phyloP scores from a whole-genome alignment of 2,888 invertebrate genomes.

The Acronicta alni region DNA sequence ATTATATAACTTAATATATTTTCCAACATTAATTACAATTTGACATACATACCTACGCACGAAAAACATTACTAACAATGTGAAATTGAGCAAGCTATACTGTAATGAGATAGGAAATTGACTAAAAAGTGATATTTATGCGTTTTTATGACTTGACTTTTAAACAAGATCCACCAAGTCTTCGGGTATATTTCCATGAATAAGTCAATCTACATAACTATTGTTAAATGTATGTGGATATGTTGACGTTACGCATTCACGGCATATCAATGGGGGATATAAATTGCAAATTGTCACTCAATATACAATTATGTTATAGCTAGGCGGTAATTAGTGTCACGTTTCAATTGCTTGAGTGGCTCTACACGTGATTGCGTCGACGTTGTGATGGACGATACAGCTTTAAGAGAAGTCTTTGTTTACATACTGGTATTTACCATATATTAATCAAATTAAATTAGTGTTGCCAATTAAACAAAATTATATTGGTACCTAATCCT shows the following conservation, averaged over 20 bases:
- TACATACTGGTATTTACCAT: too few relatives aligned
- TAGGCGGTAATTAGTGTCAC: conserved; percentile 51
- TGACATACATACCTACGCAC: too few relatives aligned
- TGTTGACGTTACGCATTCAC: conserved; percentile 12
- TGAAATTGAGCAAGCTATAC: too few relatives aligned
- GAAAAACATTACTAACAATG: too few relatives aligned
- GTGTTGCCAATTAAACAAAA: too few relatives aligned
- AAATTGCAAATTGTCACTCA: conserved; percentile 58
- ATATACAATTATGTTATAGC: conserved; percentile 48
- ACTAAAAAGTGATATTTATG: too few relatives aligned
- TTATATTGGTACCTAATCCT: too few relatives aligned
- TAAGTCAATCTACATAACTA: not conserved
- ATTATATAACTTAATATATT: too few relatives aligned
- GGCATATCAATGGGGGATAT: conserved; percentile 49
- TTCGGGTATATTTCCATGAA: conserved; percentile 29
- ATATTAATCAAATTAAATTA: too few relatives aligned
- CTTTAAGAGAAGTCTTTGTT: not conserved
- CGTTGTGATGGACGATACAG: not conserved
- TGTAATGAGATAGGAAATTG: too few relatives aligned
- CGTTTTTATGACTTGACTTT: not conserved
- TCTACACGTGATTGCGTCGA: conserved; percentile 41
- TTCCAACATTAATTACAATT: too few relatives aligned
- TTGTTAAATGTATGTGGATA: conserved; percentile 9
- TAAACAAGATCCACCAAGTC: not conserved
- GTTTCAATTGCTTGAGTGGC: conserved; percentile 41